Percentiles rank a stretch among this genome's conserved stretches.
phyloP scores from a whole-genome alignment of 2,888 invertebrate genomes.

The Drosophila robusta region DNA sequence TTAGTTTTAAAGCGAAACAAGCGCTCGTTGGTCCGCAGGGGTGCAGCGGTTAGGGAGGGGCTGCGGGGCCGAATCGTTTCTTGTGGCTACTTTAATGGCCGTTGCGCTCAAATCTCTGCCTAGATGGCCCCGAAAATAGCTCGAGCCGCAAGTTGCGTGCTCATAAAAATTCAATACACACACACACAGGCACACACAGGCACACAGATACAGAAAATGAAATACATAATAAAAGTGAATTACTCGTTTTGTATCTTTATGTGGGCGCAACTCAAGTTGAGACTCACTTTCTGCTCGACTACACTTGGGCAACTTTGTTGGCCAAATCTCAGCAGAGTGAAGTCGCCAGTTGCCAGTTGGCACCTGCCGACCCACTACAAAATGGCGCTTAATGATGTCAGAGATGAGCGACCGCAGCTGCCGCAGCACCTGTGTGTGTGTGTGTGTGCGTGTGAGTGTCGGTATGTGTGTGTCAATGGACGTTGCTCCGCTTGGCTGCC shows the following conservation, averaged over 20 bases:
- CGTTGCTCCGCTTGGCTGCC: constrained; percentile 55
- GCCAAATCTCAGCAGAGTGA: constrained; percentile 47
- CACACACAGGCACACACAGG: constrained; percentile 4
- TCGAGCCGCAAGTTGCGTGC: constrained; percentile 30
- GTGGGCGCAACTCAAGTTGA: constrained; percentile 33
- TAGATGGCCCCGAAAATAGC: constrained; percentile 27
- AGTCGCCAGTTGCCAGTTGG: constrained; percentile 18
- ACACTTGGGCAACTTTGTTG: constrained; percentile 67
- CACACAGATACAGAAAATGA: constrained; percentile 23
- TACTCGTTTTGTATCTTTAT: constrained; percentile 49
- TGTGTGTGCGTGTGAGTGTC: constrained; percentile 6
- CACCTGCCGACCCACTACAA: constrained; percentile 56
- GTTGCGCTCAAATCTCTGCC: constrained; percentile 40
- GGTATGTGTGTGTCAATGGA: constrained; percentile 72
- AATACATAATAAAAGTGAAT: constrained; percentile 63
- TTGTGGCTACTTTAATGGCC: constrained; percentile 43
- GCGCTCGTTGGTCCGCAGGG: constrained; percentile 8
- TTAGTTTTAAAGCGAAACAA: constrained; percentile 75
- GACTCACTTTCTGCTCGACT: constrained; percentile 80
- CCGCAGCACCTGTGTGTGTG: constrained; percentile 3
- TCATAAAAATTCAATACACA: constrained; percentile 42
- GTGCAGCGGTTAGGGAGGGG: neutral
- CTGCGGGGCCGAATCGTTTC: constrained; percentile 23
- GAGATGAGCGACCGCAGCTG: constrained; percentile 74
- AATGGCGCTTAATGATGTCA: constrained; percentile 80